phyloP scores from a whole-genome alignment of 2,113 vertebrate species.

The Cephalopholis sonnerati region DNA sequence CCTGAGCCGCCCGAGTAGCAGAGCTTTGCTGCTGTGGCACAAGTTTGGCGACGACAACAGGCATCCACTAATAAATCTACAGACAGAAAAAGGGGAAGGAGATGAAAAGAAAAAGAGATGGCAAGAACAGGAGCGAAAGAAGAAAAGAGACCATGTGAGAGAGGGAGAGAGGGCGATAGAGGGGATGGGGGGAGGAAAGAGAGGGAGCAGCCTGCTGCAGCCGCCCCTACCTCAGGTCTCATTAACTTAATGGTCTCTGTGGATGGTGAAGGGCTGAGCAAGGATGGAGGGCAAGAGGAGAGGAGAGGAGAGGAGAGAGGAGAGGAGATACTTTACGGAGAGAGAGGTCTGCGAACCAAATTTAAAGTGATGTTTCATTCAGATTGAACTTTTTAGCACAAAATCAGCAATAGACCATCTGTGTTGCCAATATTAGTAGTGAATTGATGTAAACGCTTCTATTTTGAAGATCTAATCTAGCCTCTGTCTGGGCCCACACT shows the following conservation, averaged over 20 bases:
- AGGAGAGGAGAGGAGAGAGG: neutral
- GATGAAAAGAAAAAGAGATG: slow-evolving; percentile 11
- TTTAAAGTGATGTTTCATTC: neutral
- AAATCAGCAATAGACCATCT: neutral
- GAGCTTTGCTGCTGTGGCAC: slow-evolving; percentile 87
- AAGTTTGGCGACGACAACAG: slow-evolving; percentile 59
- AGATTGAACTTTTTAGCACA: neutral
- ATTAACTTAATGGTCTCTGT: slow-evolving; percentile 92
- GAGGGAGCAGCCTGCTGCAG: slow-evolving; percentile 85
- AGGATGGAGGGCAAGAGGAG: slow-evolving; percentile 22
- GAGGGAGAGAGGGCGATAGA: neutral
- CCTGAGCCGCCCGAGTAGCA: slow-evolving; percentile 81
- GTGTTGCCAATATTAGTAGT: neutral
- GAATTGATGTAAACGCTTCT: neutral
- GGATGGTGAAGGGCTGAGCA: slow-evolving; percentile 54
- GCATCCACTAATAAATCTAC: slow-evolving; percentile 56
- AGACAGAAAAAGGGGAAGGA: slow-evolving; percentile 18
- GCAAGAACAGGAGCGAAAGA: slow-evolving; percentile 7
- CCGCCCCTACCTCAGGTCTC: slow-evolving; percentile 85
- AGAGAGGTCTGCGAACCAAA: slow-evolving; percentile 9
- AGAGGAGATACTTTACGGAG: neutral
- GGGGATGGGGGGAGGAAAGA: slow-evolving; percentile 29
- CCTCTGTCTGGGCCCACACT: neutral
- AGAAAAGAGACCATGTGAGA: slow-evolving; percentile 11
- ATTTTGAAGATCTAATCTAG: neutral